Evolutionary conservation across 2,113 vertebrate genomes (phyloP), one percentile per base, ranked within the genome.

Genomic region (Parus major): DNA sequence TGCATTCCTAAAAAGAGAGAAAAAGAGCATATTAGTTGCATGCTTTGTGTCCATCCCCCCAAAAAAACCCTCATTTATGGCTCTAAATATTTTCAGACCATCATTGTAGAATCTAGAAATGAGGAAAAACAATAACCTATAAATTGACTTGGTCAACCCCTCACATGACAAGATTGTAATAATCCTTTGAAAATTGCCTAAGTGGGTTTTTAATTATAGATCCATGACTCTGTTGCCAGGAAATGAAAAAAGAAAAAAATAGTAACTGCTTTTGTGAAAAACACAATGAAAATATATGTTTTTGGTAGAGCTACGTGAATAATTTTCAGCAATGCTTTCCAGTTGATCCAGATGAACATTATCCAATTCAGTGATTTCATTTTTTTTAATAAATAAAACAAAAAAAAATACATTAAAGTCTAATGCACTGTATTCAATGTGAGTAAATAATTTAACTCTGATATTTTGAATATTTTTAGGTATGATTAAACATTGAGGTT

Each of bases 1-100:
- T 49, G 99, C 99, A 60, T 99, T 99, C 99, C 99, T 99, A 96
- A 64, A 97, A 98, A 98, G 97, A 80, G 97, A 97, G 85, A 97
- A 57, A 91, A 39, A 97, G 59, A 97, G 27, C 79, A 50, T 90
- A 81, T 96, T 29, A 95, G 72, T 91, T 79, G 10, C 24, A 63
- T 66, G 47, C 7, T 29, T 70, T 35, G 15, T 63, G 35, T 69
- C 33, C 28, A 16, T 33, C 65, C 55, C 24, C 19, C 39, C 39
- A 39, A 39, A 82, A 69, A 35, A 4, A 0, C 1, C 13, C 20
- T 24, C 15, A 8, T 52, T 91, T 61, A 82, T 17, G 27, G 12
- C 36, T 41, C 42, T 80, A 46, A 82, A 72, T 2, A 0, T 66
- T 93, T 94, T 93, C 70, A 94, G 75, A 47, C 5, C 23, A 15